phyloP scores from a whole-genome alignment of 2,113 vertebrate genomes.

The Channa argus region DNA sequence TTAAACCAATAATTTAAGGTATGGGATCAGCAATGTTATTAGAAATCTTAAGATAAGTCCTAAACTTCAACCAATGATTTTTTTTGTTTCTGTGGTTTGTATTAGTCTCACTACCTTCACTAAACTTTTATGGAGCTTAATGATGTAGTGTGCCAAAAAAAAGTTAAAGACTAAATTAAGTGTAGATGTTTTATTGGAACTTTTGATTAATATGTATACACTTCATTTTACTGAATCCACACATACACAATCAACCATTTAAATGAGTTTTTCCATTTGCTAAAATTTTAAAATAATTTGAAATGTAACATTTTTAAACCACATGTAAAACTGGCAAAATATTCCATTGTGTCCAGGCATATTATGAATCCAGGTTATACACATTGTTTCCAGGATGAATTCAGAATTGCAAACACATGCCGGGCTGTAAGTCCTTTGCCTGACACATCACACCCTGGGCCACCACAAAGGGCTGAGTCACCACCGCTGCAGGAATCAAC shows the following conservation, averaged over 20 bases:
- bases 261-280: no score
- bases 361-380: conserved; percentile 17
- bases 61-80: neutral
- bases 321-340: neutral
- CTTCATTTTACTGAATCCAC: neutral
- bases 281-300: no score
- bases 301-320: no score
- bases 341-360: neutral
- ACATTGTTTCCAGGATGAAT: conserved; percentile 1
- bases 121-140: conserved; percentile 3
- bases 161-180: conserved; percentile 8
- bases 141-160: neutral
- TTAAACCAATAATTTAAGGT: conserved; percentile 60
- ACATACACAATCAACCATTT: no score
- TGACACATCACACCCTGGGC: conserved; percentile 77
- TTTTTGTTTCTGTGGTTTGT: neutral
- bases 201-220: neutral
- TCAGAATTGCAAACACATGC: conserved; percentile 51
- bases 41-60: conserved; percentile 6
- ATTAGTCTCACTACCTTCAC: conserved; percentile 17
- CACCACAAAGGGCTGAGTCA: conserved; percentile 76
- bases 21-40: conserved; percentile 56
- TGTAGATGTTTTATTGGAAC: no score
- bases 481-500: conserved; percentile 72
- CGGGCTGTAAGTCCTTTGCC: conserved; percentile 49